Base-by-base conservation (phyloP, 1,140 invertebrate genomes). In the Drosophila repleta region DNA sequence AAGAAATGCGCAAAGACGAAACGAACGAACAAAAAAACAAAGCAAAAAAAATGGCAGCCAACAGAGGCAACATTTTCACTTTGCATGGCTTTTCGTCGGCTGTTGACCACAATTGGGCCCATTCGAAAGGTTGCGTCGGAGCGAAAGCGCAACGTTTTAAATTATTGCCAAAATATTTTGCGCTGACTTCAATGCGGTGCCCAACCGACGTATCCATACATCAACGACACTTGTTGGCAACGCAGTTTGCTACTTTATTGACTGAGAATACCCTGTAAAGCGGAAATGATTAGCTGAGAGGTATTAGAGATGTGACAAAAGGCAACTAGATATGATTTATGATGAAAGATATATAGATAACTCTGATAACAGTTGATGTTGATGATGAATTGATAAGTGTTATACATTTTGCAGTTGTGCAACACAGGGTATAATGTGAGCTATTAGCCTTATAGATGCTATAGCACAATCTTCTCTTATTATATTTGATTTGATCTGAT, bases 161-260 rank as follows among this genome's bases (percentile, higher is more conserved):
- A 74, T 74, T 74, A 74, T 74, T 74, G 71, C 65, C 71, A 69
- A 74, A 74, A 74, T 74, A 74, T 74, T 69, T 69, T 55, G 51
- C 37, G 17, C 18, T 29, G 71, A 61, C 71, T 67, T 61, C 71
- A 63, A 62, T 60, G 58, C 64, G 45, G 69, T 66, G 11, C 78
- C 78, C 78, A 74, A 41, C 79, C 60, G 79, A 63, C 52, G 56
- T 66, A 46, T 39, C 76, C 67, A 72, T 84, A 63, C 48, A 84
- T 83, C 79, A 84, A 75, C 72, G 60, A 64, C 75, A 84, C 79
- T 83, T 83, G 80, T 83, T 79, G 79, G 66, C 71, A 51, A 46
- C 39, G 43, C 53, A 66, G 63, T 68, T 18, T 60, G 17, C 57
- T 48, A 45, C n/a, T 64, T 66, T 80, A 46, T 41, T 41, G 32